Evolutionary conservation across 2,888 invertebrate species (phyloP), one percentile per base, ranked within the genome.

Genomic region (Venusia cambrica): DNA sequence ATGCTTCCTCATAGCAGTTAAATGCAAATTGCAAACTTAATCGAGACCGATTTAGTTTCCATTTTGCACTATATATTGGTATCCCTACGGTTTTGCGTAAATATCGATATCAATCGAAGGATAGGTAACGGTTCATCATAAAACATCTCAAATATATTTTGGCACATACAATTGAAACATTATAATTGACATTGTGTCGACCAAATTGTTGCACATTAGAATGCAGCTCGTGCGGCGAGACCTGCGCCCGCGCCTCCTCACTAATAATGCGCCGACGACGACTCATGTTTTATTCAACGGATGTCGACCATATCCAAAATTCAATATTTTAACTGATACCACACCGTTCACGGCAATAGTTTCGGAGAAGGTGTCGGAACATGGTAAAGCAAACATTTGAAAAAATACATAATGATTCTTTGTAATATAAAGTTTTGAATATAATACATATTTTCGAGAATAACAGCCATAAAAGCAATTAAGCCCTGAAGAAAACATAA

Each of bases 181-280:
- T 70, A 49, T 71, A 69, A 74, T 71, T 65, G 68, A 70, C 70
- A 65, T 55, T 56, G 60, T 34, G 62, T 53, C 58, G 57, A 59
- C 57, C 61, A 68, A 70, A 73, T 75, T 67, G 65, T 50, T 45
- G 48, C 48, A 55, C 73, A 79, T 85, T 80, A 77, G 66, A 68
- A 85, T 85, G 80, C 85, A 73, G 83, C 81, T 75, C 85, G 85
- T 84, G 84, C 83, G 70, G 61, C 62, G 67, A 15, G 34, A 28
- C 61, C 66, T 60, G 68, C 72, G 72, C 70, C 61, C 53, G 64
- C 68, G 69, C 67, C 60, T 62, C 73, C 61, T 66, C 68, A 54
- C 57, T 73, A 70, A 77, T 80, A 74, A 81, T 78, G 74, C 73
- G 58, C 70, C 68, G 62, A 61, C 57, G 62, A 58, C 56, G 42